Evolutionary conservation across 2,797 vertebrate genomes (phyloP).

Genomic region (Mus spretus): DNA sequence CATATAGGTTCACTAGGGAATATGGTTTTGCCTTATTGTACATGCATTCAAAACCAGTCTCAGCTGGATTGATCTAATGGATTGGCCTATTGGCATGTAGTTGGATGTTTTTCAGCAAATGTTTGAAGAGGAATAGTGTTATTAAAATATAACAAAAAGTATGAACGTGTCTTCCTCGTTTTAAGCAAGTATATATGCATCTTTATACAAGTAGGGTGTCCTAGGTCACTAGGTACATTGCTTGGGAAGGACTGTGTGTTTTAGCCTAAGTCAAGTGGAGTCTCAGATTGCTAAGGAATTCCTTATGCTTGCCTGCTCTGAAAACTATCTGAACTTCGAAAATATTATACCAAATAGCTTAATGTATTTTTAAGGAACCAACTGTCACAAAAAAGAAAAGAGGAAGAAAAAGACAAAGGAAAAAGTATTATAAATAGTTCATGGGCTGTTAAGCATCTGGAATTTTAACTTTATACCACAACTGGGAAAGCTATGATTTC

Average conservation of each 20-base stretch:
- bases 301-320: neutral
- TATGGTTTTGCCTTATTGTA: neutral
- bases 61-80: neutral
- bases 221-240: neutral
- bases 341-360: conserved; percentile 1
- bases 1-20: neutral
- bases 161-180: neutral
- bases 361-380: neutral
- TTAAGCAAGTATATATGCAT: neutral
- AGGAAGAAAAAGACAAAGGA: neutral
- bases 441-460: neutral
- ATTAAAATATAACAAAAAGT: neutral
- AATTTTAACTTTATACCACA: neutral
- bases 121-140: neutral
- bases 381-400: neutral
- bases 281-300: neutral
- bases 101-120: neutral
- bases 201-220: neutral
- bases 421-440: neutral
- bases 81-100: neutral
- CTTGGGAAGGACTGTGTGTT: neutral
- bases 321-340: conserved; percentile 22
- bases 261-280: neutral
- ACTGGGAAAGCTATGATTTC: neutral
- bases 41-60: neutral